Conservation (phyloP, 2,113 vertebrate genomes). For the Arenaria interpres region DNA sequence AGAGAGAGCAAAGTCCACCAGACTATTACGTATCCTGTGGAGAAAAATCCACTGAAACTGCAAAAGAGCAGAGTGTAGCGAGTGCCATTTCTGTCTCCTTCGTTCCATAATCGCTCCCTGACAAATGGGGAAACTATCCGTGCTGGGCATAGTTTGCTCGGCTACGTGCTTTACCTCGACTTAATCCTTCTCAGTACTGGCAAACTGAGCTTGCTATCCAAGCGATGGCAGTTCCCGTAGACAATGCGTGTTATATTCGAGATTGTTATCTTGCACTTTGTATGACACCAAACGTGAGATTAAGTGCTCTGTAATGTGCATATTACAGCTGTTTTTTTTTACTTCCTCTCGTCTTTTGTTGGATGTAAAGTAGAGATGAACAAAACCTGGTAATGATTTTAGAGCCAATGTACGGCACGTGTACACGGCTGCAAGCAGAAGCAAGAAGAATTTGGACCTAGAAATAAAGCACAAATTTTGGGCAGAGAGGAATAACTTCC, state of each 20-base stretch:
- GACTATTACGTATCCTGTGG: background rate
- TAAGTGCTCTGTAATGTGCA: slow-evolving; percentile 43
- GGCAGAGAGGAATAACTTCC: background rate
- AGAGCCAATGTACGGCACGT: background rate
- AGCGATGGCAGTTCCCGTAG: slow-evolving; percentile 15
- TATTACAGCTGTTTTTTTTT: slow-evolving; percentile 59
- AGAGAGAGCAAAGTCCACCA: background rate
- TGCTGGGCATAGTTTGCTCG: background rate
- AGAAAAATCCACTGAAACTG: background rate
- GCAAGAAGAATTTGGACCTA: slow-evolving; percentile 2
- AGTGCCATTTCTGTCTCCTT: background rate
- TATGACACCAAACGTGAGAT: slow-evolving; percentile 18
- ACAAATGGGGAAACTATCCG: slow-evolving; percentile 9
- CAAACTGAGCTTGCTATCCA: background rate
- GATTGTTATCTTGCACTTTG: slow-evolving; percentile 42
- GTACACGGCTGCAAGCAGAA: background rate
- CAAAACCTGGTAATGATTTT: slow-evolving; percentile 52
- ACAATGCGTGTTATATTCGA: slow-evolving; percentile 32
- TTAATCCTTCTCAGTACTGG: slow-evolving; percentile 48
- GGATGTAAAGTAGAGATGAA: slow-evolving; percentile 47
- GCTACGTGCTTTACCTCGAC: background rate
- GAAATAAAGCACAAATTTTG: slow-evolving; percentile 6
- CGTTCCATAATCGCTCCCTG: background rate
- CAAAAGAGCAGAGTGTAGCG: background rate
- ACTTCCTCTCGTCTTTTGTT: slow-evolving; percentile 53